Conservation (phyloP, 2,113 vertebrate genomes). For the Daubentonia madagascariensis region DNA sequence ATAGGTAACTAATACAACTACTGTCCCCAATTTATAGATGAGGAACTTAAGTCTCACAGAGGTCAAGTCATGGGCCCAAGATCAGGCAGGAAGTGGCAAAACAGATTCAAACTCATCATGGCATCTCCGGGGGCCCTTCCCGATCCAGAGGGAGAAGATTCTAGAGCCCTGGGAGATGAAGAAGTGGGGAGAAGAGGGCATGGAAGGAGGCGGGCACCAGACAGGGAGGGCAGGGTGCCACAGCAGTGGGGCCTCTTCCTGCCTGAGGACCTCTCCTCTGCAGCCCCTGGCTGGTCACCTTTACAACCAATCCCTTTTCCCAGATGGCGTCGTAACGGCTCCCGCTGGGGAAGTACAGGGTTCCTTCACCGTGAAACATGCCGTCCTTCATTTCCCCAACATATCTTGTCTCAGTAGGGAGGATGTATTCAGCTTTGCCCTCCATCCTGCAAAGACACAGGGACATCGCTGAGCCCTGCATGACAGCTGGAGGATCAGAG, state of each 20-base stretch:
- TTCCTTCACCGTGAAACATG: slow-evolving; percentile 92
- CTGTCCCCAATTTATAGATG: neutral
- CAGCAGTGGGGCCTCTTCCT: neutral
- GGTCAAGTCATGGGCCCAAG: neutral
- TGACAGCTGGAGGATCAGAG: neutral
- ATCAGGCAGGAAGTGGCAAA: neutral
- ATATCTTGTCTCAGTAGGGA: slow-evolving; percentile 89
- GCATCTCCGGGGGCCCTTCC: neutral
- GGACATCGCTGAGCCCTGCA: neutral
- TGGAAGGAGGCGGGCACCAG: neutral
- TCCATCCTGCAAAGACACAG: slow-evolving; percentile 87
- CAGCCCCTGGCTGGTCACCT: slow-evolving; percentile 80
- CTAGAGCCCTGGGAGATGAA: neutral
- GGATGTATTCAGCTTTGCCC: slow-evolving; percentile 88
- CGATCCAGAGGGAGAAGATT: neutral
- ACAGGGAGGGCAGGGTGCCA: neutral
- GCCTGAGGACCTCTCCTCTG: neutral
- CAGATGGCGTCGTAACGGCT: slow-evolving; percentile 89
- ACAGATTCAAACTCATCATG: neutral
- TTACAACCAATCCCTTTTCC: slow-evolving; percentile 86
- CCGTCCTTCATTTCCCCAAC: slow-evolving; percentile 91
- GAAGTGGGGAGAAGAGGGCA: neutral
- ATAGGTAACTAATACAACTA: neutral
- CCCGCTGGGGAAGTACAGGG: slow-evolving; percentile 87
- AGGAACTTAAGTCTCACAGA: neutral